phyloP scores from a whole-genome alignment of 2,888 invertebrate species.

The Resseliella maxima region DNA sequence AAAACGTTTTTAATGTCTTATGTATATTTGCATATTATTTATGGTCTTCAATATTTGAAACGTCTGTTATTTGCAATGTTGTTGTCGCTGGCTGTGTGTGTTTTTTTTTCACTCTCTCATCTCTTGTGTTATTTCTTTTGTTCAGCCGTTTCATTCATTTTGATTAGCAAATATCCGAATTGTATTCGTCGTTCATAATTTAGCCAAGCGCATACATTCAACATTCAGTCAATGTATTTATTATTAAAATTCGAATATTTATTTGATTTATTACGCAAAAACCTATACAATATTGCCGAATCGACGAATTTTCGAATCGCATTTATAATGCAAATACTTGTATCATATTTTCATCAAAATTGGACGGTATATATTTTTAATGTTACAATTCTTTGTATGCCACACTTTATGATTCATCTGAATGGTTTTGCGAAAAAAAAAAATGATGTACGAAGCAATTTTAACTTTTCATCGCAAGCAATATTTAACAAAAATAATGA shows the following conservation, averaged over 20 bases:
- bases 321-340: constrained; percentile 27
- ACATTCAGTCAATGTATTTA: constrained; percentile 10
- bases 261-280: constrained; percentile 29
- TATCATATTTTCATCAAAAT: not conserved
- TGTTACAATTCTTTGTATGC: not conserved
- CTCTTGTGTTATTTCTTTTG: constrained; percentile 38
- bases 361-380: not conserved
- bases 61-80: constrained; percentile 56
- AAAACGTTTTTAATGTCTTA: constrained; percentile 56
- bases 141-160: constrained; percentile 33
- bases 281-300: constrained; percentile 23
- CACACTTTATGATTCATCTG: not conserved
- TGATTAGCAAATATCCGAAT: constrained; percentile 43
- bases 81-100: not conserved
- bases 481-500: not conserved
- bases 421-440: no score
- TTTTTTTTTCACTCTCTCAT: not conserved
- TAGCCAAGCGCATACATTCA: not conserved
- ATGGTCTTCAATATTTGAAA: constrained; percentile 56
- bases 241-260: constrained; percentile 51
- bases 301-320: constrained; percentile 19
- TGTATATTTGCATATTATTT: constrained; percentile 57
- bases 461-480: not conserved
- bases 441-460: not conserved
- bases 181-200: not conserved